Evolutionary conservation across 2,797 vertebrate species (phyloP).

Genomic region (Tokudaia tokunoshimensis): DNA sequence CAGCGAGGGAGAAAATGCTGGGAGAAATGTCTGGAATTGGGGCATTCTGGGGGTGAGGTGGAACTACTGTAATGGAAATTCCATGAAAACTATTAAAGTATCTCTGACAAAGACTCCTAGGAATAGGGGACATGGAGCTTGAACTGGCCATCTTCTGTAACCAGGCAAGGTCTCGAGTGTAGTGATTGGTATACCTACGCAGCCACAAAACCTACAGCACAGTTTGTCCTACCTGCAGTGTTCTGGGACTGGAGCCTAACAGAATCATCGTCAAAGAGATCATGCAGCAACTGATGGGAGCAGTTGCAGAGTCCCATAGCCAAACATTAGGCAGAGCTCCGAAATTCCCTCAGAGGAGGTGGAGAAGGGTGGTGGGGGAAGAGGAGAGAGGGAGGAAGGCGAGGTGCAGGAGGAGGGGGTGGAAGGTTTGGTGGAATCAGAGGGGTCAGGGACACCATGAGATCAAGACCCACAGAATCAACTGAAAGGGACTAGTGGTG

Average conservation of each 20-base stretch:
- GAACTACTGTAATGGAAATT: background rate
- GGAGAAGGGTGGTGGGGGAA: too few relatives aligned
- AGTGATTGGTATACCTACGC: background rate
- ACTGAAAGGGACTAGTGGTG: background rate
- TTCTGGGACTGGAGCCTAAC: background rate
- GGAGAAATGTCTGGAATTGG: background rate
- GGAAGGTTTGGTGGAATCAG: background rate
- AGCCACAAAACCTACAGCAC: background rate
- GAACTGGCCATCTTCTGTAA: background rate
- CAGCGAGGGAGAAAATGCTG: background rate
- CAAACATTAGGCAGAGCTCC: background rate
- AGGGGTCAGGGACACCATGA: background rate
- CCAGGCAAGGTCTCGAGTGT: background rate
- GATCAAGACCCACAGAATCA: background rate
- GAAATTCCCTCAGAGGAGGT: background rate
- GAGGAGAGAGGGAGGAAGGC: rapidly evolving
- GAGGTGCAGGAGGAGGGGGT: rapidly evolving
- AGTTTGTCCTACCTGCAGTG: background rate
- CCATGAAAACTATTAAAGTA: background rate
- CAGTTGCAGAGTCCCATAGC: background rate
- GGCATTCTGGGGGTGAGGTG: background rate
- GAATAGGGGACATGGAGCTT: background rate
- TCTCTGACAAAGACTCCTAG: background rate
- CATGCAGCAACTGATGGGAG: background rate
- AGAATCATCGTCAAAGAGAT: background rate